Percentiles rank a stretch among this genome's conserved stretches.
Conservation (phyloP, 2,888 invertebrate genomes). For the Dryadula phaetusa region DNA sequence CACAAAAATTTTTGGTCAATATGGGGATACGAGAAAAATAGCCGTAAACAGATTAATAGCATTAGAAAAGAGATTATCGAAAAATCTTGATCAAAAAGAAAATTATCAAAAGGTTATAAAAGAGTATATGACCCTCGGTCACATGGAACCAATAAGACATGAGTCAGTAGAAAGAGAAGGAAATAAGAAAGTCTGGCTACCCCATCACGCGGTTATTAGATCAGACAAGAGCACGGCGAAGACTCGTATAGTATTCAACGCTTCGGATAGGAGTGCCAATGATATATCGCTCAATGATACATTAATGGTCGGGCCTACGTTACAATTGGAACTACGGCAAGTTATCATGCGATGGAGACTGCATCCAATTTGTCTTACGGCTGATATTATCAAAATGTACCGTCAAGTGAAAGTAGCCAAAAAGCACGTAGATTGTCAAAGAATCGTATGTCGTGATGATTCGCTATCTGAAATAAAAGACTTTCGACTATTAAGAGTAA, state of each 20-base stretch:
- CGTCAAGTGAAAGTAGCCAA: constrained; percentile 3
- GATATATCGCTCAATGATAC: constrained; percentile 22
- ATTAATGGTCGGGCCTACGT: constrained; percentile 32
- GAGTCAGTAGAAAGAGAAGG: too few relatives aligned
- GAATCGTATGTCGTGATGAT: constrained; percentile 39
- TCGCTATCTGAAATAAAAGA: constrained; percentile 35
- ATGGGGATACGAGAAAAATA: constrained; percentile 15
- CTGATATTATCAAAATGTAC: constrained; percentile 17
- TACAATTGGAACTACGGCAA: constrained; percentile 46
- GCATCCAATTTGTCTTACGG: constrained; percentile 30
- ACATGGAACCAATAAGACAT: too few relatives aligned
- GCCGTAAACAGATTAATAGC: constrained; percentile 9
- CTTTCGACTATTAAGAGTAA: constrained; percentile 42
- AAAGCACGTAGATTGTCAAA: constrained; percentile 29
- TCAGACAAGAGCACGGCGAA: constrained; percentile 16
- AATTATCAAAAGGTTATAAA: constrained; percentile 15
- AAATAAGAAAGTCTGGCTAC: constrained; percentile 10
- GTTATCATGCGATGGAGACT: constrained; percentile 45
- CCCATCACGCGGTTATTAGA: constrained; percentile 13
- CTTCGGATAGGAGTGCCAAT: constrained; percentile 4
- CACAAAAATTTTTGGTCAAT: constrained; percentile 10
- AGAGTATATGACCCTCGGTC: constrained; percentile 1
- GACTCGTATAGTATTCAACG: constrained; percentile 11
- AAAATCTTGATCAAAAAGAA: constrained; percentile 9
- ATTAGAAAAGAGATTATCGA: constrained; percentile 15